Conservation (phyloP, 2,797 vertebrate species). For the Falco novaeseelandiae region DNA sequence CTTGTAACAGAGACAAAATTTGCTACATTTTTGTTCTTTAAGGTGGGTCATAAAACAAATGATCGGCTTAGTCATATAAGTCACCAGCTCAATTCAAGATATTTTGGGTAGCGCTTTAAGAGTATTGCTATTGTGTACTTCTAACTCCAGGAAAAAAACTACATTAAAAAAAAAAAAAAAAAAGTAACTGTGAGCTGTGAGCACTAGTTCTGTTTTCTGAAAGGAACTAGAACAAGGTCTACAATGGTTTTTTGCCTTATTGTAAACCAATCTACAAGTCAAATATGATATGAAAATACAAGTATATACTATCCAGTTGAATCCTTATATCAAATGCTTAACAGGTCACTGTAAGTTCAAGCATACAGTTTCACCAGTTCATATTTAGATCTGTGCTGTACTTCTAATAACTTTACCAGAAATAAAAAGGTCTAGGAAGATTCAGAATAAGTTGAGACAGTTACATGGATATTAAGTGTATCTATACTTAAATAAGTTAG, state of each 20-base stretch:
- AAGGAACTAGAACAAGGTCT: background rate
- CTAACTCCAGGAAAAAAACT: background rate
- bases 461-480: background rate
- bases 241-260: background rate
- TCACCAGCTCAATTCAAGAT: background rate
- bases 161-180: background rate
- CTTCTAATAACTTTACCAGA: background rate
- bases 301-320: background rate
- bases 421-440: fast-evolving
- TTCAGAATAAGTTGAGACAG: background rate
- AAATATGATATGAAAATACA: background rate
- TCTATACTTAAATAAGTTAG: background rate
- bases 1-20: background rate
- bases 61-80: background rate
- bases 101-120: background rate
- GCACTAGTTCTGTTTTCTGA: background rate
- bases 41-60: background rate
- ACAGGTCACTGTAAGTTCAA: background rate
- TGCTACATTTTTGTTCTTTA: background rate
- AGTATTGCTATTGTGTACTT: background rate
- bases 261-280: background rate
- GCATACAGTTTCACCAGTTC: background rate
- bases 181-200: background rate
- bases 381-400: background rate
- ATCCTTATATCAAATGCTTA: background rate